Percentiles rank a stretch among this genome's conserved stretches.
Conservation (phyloP, 2,797 vertebrate species). For the Oreochromis mossambicus region DNA sequence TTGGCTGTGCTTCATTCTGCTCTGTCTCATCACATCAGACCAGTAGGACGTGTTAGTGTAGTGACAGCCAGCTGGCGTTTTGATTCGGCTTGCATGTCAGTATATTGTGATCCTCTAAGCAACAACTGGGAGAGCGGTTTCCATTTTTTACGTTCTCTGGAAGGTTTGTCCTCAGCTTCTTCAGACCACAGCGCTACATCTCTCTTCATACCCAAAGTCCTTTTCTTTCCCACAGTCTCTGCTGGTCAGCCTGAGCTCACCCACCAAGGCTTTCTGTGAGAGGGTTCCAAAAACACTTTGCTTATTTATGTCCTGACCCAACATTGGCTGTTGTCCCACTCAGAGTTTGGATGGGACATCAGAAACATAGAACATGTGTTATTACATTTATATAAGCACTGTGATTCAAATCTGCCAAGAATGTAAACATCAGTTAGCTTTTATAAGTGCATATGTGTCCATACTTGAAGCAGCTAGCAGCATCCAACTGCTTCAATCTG, state of each 20-base stretch:
- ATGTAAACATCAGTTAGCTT: not conserved
- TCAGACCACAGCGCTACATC: constrained; percentile 19
- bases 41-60: not conserved
- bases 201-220: not conserved
- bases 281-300: constrained; percentile 34
- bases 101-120: constrained; percentile 50
- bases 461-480: not conserved
- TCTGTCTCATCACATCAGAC: not conserved
- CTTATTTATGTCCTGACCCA: constrained; percentile 35
- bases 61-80: not conserved
- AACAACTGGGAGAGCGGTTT: constrained; percentile 56
- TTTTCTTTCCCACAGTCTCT: not conserved
- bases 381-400: not conserved
- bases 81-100: constrained; percentile 29
- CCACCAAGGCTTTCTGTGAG: constrained; percentile 24
- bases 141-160: constrained; percentile 49
- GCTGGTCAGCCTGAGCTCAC: not conserved
- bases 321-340: constrained; percentile 41
- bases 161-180: constrained; percentile 32
- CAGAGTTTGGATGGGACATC: not conserved
- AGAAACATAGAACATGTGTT: constrained; percentile 10
- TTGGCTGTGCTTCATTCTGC: not conserved
- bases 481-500: not conserved
- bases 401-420: not conserved
- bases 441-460: not conserved